phyloP scores from a whole-genome alignment of 37 sponge, comb jelly and placozoan species.

The Agelas oroides region DNA sequence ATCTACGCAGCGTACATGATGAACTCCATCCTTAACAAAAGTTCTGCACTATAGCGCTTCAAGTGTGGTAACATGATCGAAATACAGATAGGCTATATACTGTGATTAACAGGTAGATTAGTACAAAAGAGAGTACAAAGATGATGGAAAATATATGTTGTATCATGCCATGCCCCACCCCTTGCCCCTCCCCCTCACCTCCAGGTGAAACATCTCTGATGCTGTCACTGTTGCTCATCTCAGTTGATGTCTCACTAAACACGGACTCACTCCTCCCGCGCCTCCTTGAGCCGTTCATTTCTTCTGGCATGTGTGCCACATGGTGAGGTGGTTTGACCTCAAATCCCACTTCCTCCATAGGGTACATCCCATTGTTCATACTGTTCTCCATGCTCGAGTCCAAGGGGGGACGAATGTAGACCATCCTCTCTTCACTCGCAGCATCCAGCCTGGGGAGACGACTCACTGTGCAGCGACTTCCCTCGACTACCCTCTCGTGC shows the following conservation, averaged over 20 bases:
- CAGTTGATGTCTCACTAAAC: constrained; percentile 62
- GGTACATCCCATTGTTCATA: background rate
- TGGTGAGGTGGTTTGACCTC: background rate
- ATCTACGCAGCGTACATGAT: too few species aligned
- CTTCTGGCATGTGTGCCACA: too few species aligned
- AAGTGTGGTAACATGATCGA: too few species aligned
- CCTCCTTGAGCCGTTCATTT: background rate
- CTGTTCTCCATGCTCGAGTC: constrained; percentile 43
- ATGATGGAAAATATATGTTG: too few species aligned
- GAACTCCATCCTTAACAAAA: too few species aligned
- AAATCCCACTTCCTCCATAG: background rate
- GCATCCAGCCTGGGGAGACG: background rate
- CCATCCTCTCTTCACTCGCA: background rate
- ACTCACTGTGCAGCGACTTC: constrained; percentile 20
- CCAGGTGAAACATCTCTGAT: constrained; percentile 14
- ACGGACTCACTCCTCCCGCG: constrained; percentile 31
- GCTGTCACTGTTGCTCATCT: constrained; percentile 35
- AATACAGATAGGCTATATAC: too few species aligned
- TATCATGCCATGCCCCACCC: too few species aligned
- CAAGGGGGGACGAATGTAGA: constrained; percentile 42
- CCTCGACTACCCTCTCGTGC: background rate
- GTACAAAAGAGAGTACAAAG: too few species aligned
- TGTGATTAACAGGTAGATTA: too few species aligned
- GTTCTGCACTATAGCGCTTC: too few species aligned
- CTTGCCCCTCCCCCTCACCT: background rate